Percentiles rank a stretch among this genome's conserved stretches.
These are phyloP conservation scores for Megathymus violae DNA, from an alignment of 1,140 invertebrate genomes.

Conservation along the genomic window DNA sequence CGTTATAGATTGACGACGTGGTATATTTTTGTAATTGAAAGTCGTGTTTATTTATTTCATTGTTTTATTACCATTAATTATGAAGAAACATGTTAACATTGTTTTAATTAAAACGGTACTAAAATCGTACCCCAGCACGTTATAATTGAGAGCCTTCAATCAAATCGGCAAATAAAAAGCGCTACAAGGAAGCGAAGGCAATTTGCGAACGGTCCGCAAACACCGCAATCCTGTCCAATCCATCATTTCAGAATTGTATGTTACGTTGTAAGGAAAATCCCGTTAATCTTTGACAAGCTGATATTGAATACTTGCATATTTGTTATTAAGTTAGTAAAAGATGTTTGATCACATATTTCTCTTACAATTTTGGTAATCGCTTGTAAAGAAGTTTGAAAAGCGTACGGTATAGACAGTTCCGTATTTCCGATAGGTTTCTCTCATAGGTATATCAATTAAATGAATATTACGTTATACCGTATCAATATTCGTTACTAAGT, in stretches of 20 bases:
- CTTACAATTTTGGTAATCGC: too few relatives aligned
- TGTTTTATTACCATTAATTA: background rate
- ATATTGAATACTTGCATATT: constrained; percentile 35
- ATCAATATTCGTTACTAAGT: too few relatives aligned
- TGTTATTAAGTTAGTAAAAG: background rate
- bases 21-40: too few relatives aligned
- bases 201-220: constrained; percentile 42
- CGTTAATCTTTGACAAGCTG: constrained; percentile 35
- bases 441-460: too few relatives aligned
- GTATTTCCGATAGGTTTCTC: too few relatives aligned
- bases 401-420: too few relatives aligned
- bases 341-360: background rate
- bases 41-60: too few relatives aligned
- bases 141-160: constrained; percentile 35
- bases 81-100: background rate
- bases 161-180: constrained; percentile 36
- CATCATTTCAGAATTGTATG: constrained; percentile 41
- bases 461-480: too few relatives aligned
- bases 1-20: too few relatives aligned
- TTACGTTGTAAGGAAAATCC: constrained; percentile 38
- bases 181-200: constrained; percentile 39
- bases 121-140: constrained; percentile 14
- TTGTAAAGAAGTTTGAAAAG: too few relatives aligned
- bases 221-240: constrained; percentile 38
- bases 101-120: constrained; percentile 4